These are phyloP conservation scores for Gastrophysa polygoni DNA, from an alignment of 2,888 invertebrate genomes.

Conservation along the genomic window DNA sequence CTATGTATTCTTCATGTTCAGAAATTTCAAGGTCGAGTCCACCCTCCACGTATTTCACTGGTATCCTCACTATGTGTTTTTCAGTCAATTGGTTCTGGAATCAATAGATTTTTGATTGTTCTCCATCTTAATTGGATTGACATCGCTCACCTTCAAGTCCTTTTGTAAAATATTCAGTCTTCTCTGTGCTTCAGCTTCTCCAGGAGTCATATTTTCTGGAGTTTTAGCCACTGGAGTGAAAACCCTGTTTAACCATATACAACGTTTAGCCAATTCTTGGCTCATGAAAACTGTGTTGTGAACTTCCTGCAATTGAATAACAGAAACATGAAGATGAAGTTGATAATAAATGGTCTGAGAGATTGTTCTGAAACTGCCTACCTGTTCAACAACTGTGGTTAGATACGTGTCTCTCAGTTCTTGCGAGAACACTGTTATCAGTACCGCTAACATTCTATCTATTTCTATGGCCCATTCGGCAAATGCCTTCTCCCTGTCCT, in stretches of 20 bases:
- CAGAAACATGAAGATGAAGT: background rate
- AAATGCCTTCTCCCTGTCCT: constrained; percentile 60
- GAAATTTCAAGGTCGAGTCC: constrained; percentile 61
- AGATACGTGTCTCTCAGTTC: constrained; percentile 81
- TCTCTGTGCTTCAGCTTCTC: constrained; percentile 70
- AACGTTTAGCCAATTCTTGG: constrained; percentile 77
- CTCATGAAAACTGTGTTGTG: constrained; percentile 82
- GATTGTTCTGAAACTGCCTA: no score
- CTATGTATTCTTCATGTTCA: constrained; percentile 69
- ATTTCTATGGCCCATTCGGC: constrained; percentile 65
- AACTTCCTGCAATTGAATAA: constrained; percentile 66
- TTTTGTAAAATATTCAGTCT: constrained; percentile 73
- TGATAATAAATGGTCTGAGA: no score
- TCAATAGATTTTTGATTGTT: background rate
- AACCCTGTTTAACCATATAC: constrained; percentile 78
- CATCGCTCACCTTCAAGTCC: constrained; percentile 77
- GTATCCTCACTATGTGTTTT: constrained; percentile 71
- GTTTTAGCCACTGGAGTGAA: constrained; percentile 63
- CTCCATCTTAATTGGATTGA: no score
- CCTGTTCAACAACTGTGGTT: constrained; percentile 82
- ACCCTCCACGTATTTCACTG: constrained; percentile 62
- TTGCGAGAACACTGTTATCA: constrained; percentile 74
- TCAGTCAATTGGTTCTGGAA: constrained; percentile 72
- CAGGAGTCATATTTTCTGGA: constrained; percentile 62
- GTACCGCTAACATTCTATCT: constrained; percentile 68